Conservation (phyloP, 2,113 vertebrate species). For the Sardina pilchardus region DNA sequence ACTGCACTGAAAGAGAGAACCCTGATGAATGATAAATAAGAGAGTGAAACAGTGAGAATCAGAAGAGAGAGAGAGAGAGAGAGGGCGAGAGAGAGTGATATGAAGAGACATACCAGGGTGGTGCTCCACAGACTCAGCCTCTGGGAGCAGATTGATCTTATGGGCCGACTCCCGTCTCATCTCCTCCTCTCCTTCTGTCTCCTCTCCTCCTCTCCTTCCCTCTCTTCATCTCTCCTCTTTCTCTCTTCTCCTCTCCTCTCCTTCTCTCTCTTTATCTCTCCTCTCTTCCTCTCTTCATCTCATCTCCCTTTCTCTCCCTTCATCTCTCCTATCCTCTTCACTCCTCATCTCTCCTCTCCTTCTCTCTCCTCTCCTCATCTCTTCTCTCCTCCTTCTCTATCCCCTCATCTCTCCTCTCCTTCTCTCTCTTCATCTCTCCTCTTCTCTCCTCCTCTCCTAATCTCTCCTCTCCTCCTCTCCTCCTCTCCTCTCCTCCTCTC, state of each 20-base stretch:
- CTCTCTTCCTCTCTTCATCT: not conserved
- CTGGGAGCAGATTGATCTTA: not conserved
- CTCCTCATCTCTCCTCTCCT: not conserved
- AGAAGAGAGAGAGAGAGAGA: not conserved
- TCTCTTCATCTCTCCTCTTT: too few species aligned
- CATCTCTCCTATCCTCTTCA: not conserved
- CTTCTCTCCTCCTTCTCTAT: too few species aligned
- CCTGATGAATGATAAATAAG: not conserved
- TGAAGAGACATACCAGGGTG: not conserved
- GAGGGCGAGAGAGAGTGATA: not conserved
- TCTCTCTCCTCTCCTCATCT: not conserved
- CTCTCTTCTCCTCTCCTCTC: not conserved
- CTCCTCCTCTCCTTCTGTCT: not conserved
- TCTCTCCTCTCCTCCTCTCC: too few species aligned
- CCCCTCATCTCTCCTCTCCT: too few species aligned
- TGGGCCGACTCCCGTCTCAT: not conserved
- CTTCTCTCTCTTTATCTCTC: too few species aligned
- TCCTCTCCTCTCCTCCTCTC: not conserved
- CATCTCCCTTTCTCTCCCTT: not conserved
- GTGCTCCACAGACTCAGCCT: not conserved
- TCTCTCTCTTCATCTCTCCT: too few species aligned
- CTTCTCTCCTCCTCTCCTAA: too few species aligned
- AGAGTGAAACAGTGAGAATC: not conserved
- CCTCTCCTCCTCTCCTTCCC: too few species aligned
- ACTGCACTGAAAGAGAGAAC: not conserved